These are phyloP conservation scores for Caiman crocodilus DNA, from an alignment of 2,797 vertebrate genomes.

Conservation along the genomic window DNA sequence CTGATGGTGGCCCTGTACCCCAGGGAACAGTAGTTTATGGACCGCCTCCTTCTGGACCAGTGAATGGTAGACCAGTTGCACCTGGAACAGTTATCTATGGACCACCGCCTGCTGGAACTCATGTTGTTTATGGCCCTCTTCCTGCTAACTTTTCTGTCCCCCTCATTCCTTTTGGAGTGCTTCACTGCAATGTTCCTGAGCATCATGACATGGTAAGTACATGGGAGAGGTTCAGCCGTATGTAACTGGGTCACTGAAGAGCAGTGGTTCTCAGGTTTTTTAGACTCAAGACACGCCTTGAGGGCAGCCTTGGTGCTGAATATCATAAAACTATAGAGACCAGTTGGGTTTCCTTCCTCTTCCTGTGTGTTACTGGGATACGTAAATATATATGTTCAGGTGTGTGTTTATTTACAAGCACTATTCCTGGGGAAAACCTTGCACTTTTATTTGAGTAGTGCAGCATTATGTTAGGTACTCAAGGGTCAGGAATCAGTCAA, in stretches of 20 bases:
- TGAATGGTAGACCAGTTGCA: slow-evolving; percentile 51
- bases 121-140: slow-evolving; percentile 80
- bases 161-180: slow-evolving; percentile 78
- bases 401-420: too few relatives aligned
- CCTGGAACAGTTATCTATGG: slow-evolving; percentile 82
- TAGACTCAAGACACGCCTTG: too few relatives aligned
- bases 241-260: not conserved
- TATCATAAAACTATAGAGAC: too few relatives aligned
- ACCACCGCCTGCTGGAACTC: slow-evolving; percentile 80
- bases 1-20: slow-evolving; percentile 81
- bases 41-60: slow-evolving; percentile 73
- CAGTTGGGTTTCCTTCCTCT: too few relatives aligned
- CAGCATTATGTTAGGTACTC: not conserved
- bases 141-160: slow-evolving; percentile 80
- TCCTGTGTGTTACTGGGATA: too few relatives aligned
- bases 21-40: slow-evolving; percentile 82
- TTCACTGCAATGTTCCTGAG: slow-evolving; percentile 86
- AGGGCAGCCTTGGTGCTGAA: too few relatives aligned
- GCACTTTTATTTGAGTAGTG: not conserved
- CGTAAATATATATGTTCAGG: too few relatives aligned
- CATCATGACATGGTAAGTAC: slow-evolving; percentile 84
- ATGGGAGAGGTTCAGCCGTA: not conserved
- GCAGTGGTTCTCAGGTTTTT: not conserved
- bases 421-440: too few relatives aligned
- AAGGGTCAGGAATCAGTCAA: too few relatives aligned